phyloP scores from a whole-genome alignment of 2,113 vertebrate species.

The Hippocampus barbouri region DNA sequence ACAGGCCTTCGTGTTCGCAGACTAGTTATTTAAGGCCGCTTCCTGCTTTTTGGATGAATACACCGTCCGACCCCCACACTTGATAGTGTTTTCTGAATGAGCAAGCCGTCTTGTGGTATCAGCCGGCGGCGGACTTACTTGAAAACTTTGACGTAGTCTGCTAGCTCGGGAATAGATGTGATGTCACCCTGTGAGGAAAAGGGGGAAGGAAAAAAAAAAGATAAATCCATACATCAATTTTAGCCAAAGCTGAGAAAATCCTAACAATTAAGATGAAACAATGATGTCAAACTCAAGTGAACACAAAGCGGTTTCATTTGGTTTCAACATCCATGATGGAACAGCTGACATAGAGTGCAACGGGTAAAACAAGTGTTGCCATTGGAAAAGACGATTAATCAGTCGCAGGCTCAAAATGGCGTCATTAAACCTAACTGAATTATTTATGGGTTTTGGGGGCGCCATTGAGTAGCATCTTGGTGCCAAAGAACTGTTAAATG shows the following conservation, averaged over 20 bases:
- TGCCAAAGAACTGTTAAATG: not conserved
- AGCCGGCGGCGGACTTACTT: conserved; percentile 83
- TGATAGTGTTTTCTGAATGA: conserved; percentile 3
- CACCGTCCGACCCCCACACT: conserved; percentile 1
- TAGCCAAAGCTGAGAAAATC: conserved; percentile 7
- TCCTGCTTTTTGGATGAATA: conserved; percentile 14
- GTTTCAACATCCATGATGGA: not conserved
- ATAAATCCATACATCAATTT: conserved; percentile 12
- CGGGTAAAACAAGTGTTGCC: not conserved
- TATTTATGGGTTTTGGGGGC: too few species aligned
- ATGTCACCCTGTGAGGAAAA: conserved; percentile 86
- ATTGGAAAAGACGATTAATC: not conserved
- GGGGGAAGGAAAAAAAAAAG: not conserved
- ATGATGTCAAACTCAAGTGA: conserved; percentile 20
- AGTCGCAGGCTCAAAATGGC: too few species aligned
- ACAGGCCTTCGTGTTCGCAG: conserved; percentile 18
- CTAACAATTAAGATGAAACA: conserved; percentile 16
- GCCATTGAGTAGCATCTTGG: not conserved
- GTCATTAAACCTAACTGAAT: too few species aligned
- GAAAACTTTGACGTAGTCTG: conserved; percentile 97
- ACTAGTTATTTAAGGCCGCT: conserved; percentile 9
- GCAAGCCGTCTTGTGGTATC: not conserved
- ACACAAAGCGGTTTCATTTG: not conserved
- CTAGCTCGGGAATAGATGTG: conserved; percentile 97
- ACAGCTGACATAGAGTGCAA: not conserved